Conservation (phyloP, 1,140 invertebrate species). For the Apis florea region DNA sequence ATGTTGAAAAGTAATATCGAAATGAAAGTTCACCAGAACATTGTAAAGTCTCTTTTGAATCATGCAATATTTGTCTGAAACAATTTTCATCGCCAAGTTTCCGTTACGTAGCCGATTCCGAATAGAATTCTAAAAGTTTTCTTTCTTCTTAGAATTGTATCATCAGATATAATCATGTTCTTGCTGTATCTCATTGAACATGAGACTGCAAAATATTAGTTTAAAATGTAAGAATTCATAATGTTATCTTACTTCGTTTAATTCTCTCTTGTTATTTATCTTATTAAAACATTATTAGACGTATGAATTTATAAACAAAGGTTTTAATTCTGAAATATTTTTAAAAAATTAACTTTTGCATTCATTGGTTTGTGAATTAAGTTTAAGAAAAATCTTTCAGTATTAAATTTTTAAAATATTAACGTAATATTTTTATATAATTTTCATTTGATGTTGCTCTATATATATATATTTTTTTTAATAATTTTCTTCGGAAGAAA, state of each 20-base stretch:
- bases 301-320: background rate
- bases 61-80: slow-evolving; percentile 42
- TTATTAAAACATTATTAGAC: background rate
- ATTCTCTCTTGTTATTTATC: background rate
- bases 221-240: background rate
- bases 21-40: background rate
- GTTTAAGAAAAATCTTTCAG: no score
- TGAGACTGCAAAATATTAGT: slow-evolving; percentile 12
- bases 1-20: background rate
- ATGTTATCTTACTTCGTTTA: background rate
- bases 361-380: no score
- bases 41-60: slow-evolving; percentile 7
- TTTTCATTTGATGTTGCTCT: background rate
- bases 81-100: slow-evolving; percentile 34
- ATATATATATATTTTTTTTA: background rate
- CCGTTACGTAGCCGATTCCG: background rate
- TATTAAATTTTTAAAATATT: background rate
- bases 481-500: background rate
- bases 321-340: background rate
- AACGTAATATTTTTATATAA: background rate
- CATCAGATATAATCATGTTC: slow-evolving; percentile 46
- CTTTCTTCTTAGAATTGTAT: slow-evolving; percentile 38
- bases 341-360: no score
- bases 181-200: slow-evolving; percentile 31
- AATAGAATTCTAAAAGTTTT: slow-evolving; percentile 29